phyloP scores from a whole-genome alignment of 1,140 invertebrate genomes.

The Drosophila kikkawai region DNA sequence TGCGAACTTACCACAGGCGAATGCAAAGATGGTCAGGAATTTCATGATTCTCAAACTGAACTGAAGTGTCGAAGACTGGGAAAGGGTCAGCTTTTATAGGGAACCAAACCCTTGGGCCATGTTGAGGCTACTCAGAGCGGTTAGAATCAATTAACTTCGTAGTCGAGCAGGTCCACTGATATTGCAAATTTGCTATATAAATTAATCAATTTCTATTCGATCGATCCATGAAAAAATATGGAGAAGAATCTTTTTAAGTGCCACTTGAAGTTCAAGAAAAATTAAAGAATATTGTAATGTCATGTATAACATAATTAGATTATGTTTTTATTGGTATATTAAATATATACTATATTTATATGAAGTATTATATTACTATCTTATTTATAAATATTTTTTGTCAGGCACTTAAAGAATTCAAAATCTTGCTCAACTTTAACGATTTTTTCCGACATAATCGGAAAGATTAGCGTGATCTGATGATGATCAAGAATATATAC shows the following conservation, averaged over 20 bases:
- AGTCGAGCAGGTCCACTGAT: slow-evolving; percentile 20
- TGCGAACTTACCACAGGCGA: slow-evolving; percentile 58
- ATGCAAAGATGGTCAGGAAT: slow-evolving; percentile 47
- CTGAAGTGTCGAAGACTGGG: not conserved
- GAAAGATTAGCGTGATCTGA: too few relatives aligned
- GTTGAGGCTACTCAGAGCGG: not conserved
- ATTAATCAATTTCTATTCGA: not conserved
- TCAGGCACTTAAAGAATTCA: too few relatives aligned
- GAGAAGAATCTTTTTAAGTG: not conserved
- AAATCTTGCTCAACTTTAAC: too few relatives aligned
- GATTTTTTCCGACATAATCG: too few relatives aligned
- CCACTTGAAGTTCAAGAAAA: not conserved
- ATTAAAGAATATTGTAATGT: not conserved
- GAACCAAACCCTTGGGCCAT: not conserved
- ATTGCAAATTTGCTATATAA: not conserved
- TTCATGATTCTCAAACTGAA: slow-evolving; percentile 52
- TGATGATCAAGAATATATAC: too few relatives aligned
- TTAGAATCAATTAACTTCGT: slow-evolving; percentile 51
- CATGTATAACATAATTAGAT: not conserved
- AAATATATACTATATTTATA: too few relatives aligned
- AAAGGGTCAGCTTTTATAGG: slow-evolving; percentile 50
- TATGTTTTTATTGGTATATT: not conserved
- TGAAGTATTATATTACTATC: too few relatives aligned
- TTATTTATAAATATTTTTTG: too few relatives aligned
- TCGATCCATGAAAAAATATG: not conserved